These are phyloP conservation scores for Pachypanchax playfairii DNA, from an alignment of 2,113 vertebrate genomes.

Conservation along the genomic window DNA sequence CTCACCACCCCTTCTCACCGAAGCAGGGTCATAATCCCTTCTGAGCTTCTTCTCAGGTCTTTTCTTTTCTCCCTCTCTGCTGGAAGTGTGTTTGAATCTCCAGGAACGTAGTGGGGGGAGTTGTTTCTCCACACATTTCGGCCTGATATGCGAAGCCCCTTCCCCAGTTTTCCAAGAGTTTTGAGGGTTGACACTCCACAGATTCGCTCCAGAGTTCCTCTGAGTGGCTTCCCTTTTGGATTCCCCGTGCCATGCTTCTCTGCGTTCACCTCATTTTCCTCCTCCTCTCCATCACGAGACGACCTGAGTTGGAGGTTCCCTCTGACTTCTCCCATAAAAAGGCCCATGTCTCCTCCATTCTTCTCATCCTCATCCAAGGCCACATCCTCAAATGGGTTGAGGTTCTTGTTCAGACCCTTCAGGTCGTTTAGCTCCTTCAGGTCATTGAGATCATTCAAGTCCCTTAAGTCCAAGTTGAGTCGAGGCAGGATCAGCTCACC, in stretches of 20 bases:
- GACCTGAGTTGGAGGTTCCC: conserved; percentile 67
- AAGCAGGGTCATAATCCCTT: conserved; percentile 85
- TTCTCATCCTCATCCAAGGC: conserved; percentile 70
- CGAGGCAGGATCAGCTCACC: conserved; percentile 80
- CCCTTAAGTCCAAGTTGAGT: conserved; percentile 69
- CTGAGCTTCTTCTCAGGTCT: conserved; percentile 78
- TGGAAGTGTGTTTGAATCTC: conserved; percentile 73
- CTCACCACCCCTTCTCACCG: conserved; percentile 74
- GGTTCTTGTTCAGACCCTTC: conserved; percentile 72
- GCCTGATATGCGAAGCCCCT: conserved; percentile 78
- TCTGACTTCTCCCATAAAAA: conserved; percentile 67
- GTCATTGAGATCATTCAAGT: conserved; percentile 69
- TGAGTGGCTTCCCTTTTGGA: conserved; percentile 73
- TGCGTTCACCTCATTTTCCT: conserved; percentile 79
- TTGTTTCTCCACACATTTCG: conserved; percentile 74
- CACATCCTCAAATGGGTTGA: conserved; percentile 85
- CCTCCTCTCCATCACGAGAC: conserved; percentile 75
- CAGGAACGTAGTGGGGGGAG: conserved; percentile 63
- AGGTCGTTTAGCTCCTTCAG: conserved; percentile 73
- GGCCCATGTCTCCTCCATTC: conserved; percentile 65
- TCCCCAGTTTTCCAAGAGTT: conserved; percentile 82
- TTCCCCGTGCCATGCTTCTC: conserved; percentile 72
- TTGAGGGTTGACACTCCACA: conserved; percentile 86
- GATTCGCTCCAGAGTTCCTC: conserved; percentile 86
- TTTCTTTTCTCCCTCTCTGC: conserved; percentile 73